Evolutionary conservation across 2,797 vertebrate species (phyloP).

Genomic region (Erithacus rubecula): DNA sequence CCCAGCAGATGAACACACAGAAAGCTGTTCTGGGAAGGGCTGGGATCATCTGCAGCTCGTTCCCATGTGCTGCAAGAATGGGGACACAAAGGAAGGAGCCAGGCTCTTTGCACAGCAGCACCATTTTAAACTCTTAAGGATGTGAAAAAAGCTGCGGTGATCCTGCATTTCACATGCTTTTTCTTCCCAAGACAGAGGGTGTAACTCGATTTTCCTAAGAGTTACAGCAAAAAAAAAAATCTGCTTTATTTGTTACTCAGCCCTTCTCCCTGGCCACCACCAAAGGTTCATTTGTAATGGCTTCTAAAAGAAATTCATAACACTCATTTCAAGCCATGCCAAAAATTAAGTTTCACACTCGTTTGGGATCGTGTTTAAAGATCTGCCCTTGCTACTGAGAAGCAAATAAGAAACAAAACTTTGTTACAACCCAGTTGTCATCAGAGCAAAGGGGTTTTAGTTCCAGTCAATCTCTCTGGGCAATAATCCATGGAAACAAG

Average conservation of each 20-base stretch:
- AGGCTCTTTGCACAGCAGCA: background rate
- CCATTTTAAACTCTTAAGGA: background rate
- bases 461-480: background rate
- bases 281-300: background rate
- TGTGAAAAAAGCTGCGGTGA: background rate
- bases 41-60: background rate
- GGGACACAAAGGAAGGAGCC: background rate
- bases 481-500: background rate
- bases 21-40: background rate
- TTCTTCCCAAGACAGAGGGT: background rate
- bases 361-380: background rate
- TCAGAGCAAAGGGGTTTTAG: background rate
- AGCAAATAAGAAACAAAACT: background rate
- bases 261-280: background rate
- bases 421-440: background rate
- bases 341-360: background rate
- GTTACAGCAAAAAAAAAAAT: background rate
- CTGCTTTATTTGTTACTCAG: background rate
- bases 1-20: background rate
- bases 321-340: fast-evolving
- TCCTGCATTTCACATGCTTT: fast-evolving
- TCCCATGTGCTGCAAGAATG: background rate
- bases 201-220: background rate
- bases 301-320: background rate
- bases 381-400: background rate